Base-by-base conservation (phyloP, 1,140 invertebrate genomes). In the Euura saliciscinereae region DNA sequence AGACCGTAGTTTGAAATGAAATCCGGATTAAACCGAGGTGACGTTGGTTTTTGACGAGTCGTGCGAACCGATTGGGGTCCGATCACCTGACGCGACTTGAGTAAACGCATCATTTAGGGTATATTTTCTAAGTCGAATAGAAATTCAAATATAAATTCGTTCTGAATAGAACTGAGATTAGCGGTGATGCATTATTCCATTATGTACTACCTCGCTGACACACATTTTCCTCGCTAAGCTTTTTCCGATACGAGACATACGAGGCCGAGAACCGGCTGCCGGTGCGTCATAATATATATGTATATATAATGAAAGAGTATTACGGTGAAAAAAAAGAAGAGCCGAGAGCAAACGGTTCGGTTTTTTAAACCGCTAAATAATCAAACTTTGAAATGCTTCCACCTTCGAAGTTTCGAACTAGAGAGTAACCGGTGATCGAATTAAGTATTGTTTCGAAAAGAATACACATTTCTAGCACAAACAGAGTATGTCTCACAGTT, bases 91-190 rank as follows among this genome's bases (percentile, higher is more conserved):
- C 51, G 51, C 51, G 8, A 59, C 51, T 59, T 59, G 51, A 4
- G 51, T 8, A n/a, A 28, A 28, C 6, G 51, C 51, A n/a, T n/a
- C 51, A 59, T n/a, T 59, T 59, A 59, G 51, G 51, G 51, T 59
- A n/a, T 59, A 6, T 59, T 59, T 59, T 28, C 13, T 4, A 59
- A 11, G 8, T 59, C 51, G 51, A 59, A 59, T 59, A 59, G 51
- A 59, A 59, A 59, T 59, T 59, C 51, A 59, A 59, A 59, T 59
- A 11, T n/a, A 59, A 59, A 59, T 59, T 59, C 51, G 51, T 59
- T 59, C 51, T 59, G 51, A 59, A 59, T 59, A n/a, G 51, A 59
- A 59, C 51, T 59, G 51, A 59, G 51, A 59, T 59, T 59, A 59
- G 51, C 13, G 51, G 51, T 59, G 51, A 59, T 59, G 51, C 51